These are phyloP conservation scores for Zeus faber DNA, from an alignment of 2,113 vertebrate species.

Conservation along the genomic window DNA sequence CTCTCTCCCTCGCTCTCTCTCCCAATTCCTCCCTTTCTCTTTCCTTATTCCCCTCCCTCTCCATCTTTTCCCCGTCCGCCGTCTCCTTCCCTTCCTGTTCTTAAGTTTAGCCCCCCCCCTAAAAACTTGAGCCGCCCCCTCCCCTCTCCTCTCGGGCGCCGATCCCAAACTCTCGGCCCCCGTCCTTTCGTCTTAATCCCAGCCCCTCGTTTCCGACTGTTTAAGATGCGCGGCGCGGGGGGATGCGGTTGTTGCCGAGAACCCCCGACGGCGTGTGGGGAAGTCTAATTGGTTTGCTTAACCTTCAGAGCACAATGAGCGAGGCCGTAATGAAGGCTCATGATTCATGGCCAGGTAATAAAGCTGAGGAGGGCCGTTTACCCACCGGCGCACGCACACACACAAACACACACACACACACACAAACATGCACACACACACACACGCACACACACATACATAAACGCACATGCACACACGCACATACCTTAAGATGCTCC, in stretches of 20 bases:
- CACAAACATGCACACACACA: constrained; percentile 9
- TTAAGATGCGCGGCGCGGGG: constrained; percentile 64
- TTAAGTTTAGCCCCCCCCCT: constrained; percentile 1
- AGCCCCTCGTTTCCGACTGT: constrained; percentile 32
- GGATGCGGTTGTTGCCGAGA: constrained; percentile 60
- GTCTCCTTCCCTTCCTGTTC: constrained; percentile 20
- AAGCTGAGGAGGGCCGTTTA: constrained; percentile 63
- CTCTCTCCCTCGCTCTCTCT: constrained; percentile 39
- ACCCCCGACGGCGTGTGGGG: constrained; percentile 60
- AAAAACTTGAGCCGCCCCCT: not conserved
- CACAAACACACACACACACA: constrained; percentile 24
- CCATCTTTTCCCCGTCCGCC: not conserved
- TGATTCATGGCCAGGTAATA: constrained; percentile 71
- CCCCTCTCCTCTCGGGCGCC: not conserved
- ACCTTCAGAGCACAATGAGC: constrained; percentile 76
- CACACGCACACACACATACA: not conserved
- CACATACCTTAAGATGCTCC: constrained; percentile 40
- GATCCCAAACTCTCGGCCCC: not conserved
- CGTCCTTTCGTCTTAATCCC: not conserved
- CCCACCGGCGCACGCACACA: constrained; percentile 33
- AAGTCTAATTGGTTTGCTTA: constrained; percentile 77
- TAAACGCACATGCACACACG: constrained; percentile 11
- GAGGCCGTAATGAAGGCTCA: constrained; percentile 67
- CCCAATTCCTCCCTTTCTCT: not conserved
- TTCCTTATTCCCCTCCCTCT: not conserved